Base-by-base conservation (phyloP, 2,888 invertebrate species). In the Odontocerum albicorne region DNA sequence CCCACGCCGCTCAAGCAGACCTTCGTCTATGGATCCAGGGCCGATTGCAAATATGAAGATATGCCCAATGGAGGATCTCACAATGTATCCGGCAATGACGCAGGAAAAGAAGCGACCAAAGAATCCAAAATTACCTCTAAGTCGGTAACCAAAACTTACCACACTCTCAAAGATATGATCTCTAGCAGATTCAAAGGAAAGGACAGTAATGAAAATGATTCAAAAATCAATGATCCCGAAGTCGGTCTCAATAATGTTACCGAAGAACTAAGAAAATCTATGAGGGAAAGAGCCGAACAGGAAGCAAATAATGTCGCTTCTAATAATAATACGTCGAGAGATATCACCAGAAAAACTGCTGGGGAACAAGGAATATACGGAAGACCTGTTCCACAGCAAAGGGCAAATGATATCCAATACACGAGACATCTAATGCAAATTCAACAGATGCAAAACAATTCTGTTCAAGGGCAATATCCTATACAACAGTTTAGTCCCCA, bases 141-240 rank as follows among this genome's bases (percentile, higher is more conserved):
- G 68, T 83, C 87, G n/a, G 83, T 88, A 55, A 84, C 86, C 39
- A 87, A 88, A 71, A 90, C 90, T 0, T 90, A 90, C 66, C 87
- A 90, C 68, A 88, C 90, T 3, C 81, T 90, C 59, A 90, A 89
- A 75, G 90, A 90, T 65, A 87, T 90, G 80, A 88, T 90, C 66
- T 89, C 89, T 16, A 88, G 86, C 68, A 83, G 86, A 65, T 90
- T 90, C 69, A 87, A 87, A 65, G 84, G 79, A 63, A 83, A 81
- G 67, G 77, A 78, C 19, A 82, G 71, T 38, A 77, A 72, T 65
- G 83, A 83, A 17, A 63, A 63, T 35, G 77, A 74, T 50, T 82
- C 82, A 19, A 77, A 73, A 55, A 69, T 67, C 33, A 72, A 71
- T 49, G 82, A 82, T 33, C 75, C 74, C 36, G 76, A 78, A 63